Evolutionary conservation across 2,797 vertebrate genomes (phyloP).

Genomic region (Micromesistius poutassou): DNA sequence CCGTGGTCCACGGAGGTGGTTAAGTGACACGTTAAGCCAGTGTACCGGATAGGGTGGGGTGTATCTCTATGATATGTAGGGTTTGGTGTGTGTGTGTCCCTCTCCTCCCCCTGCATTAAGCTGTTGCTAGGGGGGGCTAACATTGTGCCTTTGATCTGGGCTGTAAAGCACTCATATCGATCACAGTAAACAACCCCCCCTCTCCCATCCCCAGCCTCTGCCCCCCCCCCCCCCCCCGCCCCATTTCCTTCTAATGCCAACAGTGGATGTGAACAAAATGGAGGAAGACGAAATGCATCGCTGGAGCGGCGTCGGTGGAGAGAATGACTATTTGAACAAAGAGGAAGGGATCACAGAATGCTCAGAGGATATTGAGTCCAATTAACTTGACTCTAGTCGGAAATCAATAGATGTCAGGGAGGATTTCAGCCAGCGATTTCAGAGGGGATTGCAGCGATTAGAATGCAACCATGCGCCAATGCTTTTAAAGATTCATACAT

Average conservation of each 20-base stretch:
- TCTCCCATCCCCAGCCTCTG: neutral
- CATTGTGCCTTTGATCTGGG: constrained; percentile 63
- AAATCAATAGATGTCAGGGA: constrained; percentile 69
- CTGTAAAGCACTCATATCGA: constrained; percentile 72
- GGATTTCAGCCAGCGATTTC: constrained; percentile 65
- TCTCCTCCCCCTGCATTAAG: constrained; percentile 32
- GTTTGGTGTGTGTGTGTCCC: constrained; percentile 22
- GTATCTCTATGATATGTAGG: no score
- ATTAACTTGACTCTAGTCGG: constrained; percentile 65
- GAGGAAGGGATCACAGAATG: constrained; percentile 55
- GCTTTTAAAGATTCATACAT: no score
- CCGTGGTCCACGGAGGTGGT: no score
- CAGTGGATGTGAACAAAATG: constrained; percentile 51
- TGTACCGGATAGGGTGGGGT: no score
- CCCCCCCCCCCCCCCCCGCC: constrained; percentile 29
- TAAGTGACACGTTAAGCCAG: no score
- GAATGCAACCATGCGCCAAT: constrained; percentile 56
- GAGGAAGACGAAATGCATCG: constrained; percentile 65
- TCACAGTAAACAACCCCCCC: constrained; percentile 65
- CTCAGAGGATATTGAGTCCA: constrained; percentile 63
- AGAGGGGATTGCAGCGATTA: constrained; percentile 52
- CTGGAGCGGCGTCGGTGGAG: constrained; percentile 32
- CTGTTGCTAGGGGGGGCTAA: constrained; percentile 54
- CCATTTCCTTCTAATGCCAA: constrained; percentile 58
- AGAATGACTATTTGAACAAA: constrained; percentile 71